phyloP scores from a whole-genome alignment of 1,140 invertebrate genomes.

The Philaenus spumarius region DNA sequence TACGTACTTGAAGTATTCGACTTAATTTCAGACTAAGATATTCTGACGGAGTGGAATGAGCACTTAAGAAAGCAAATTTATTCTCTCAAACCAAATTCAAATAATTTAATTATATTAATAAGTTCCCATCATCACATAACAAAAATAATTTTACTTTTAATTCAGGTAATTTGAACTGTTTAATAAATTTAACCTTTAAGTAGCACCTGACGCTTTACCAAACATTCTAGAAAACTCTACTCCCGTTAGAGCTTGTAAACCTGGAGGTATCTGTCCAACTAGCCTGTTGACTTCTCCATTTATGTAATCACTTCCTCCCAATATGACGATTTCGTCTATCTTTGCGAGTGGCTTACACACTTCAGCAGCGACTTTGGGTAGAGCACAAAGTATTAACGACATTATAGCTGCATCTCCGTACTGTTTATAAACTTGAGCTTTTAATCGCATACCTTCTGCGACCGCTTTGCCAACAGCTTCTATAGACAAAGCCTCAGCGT shows the following conservation, averaged over 20 bases:
- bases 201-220: slow-evolving; percentile 15
- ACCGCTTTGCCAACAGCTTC: slow-evolving; percentile 85
- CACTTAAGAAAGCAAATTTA: too few relatives aligned
- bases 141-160: background rate
- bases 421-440: slow-evolving; percentile 88
- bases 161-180: background rate
- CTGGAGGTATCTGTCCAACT: slow-evolving; percentile 82
- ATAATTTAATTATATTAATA: too few relatives aligned
- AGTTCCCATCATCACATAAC: too few relatives aligned
- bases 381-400: slow-evolving; percentile 80
- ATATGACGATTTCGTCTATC: slow-evolving; percentile 90
- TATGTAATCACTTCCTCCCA: slow-evolving; percentile 70
- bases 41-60: too few relatives aligned
- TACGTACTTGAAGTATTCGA: too few relatives aligned
- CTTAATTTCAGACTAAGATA: too few relatives aligned
- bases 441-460: slow-evolving; percentile 88
- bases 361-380: slow-evolving; percentile 95
- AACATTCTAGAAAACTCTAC: slow-evolving; percentile 58
- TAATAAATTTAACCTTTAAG: slow-evolving; percentile 3
- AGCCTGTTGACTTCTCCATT: slow-evolving; percentile 78
- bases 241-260: slow-evolving; percentile 89
- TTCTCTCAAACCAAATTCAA: too few relatives aligned
- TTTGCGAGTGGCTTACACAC: slow-evolving; percentile 87
- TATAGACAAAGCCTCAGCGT: slow-evolving; percentile 82
- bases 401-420: slow-evolving; percentile 95